These are phyloP conservation scores for Sinosuthora webbiana DNA, from an alignment of 2,113 vertebrate species.

Conservation along the genomic window DNA sequence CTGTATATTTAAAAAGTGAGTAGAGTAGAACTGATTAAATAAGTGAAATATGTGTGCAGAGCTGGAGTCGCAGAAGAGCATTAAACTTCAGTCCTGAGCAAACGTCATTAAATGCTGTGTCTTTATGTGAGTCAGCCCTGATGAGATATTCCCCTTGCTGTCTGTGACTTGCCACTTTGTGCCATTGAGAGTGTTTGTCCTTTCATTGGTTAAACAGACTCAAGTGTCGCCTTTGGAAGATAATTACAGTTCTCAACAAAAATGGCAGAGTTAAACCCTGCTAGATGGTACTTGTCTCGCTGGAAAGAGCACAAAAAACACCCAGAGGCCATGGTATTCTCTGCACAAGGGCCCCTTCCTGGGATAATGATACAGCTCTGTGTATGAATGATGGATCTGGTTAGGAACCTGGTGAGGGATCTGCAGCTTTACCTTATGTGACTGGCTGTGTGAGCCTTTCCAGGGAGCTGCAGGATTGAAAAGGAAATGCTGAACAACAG, in stretches of 20 bases:
- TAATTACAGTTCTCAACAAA: slow-evolving; percentile 75
- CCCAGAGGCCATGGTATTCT: slow-evolving; percentile 19
- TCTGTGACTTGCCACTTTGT: slow-evolving; percentile 41
- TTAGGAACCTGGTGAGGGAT: slow-evolving; percentile 5
- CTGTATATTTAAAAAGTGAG: neutral
- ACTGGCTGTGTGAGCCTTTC: neutral
- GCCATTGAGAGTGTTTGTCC: slow-evolving; percentile 5
- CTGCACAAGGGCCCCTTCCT: slow-evolving; percentile 61
- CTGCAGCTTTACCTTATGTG: slow-evolving; percentile 4
- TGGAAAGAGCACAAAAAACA: slow-evolving; percentile 49
- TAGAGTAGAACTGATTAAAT: neutral
- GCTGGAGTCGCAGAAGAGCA: neutral
- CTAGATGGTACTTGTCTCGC: slow-evolving; percentile 68
- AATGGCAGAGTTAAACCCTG: slow-evolving; percentile 62
- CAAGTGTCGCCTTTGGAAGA: slow-evolving; percentile 59
- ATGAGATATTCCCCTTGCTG: neutral
- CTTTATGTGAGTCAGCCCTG: neutral
- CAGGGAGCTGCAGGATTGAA: neutral
- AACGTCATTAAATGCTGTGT: neutral
- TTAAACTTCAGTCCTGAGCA: neutral
- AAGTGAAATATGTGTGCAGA: neutral
- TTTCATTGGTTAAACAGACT: slow-evolving; percentile 67
- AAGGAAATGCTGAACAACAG: slow-evolving; percentile 7
- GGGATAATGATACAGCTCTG: slow-evolving; percentile 66
- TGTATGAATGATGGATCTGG: neutral